Base-by-base conservation (phyloP, 2,113 vertebrate species). In the Brachypteracias leptosomus region DNA sequence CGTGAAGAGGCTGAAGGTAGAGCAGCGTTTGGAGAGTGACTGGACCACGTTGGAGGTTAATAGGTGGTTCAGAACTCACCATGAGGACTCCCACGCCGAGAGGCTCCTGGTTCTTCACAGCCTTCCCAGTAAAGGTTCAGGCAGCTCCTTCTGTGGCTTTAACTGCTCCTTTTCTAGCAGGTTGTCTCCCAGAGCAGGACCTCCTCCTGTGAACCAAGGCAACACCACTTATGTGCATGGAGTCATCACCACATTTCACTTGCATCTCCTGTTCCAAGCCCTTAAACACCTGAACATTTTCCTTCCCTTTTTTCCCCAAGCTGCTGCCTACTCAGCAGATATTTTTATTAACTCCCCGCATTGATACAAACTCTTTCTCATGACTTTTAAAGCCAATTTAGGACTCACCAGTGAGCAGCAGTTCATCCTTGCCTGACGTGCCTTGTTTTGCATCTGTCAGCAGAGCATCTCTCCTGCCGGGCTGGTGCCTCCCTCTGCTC, bases 41-140 rank as follows among this genome's bases (percentile, higher is more conserved):
- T 22, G 62, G 35, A 17, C 51, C 35, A 17, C 0, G 0, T 5
- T 0, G 1, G 15, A 35, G 17, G 26, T 16, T 18, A 7, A 33
- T 11, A 13, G 70, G 7, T 0, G 2, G 14, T 7, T 47, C 47
- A 36, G 36, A 10, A 17, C 33, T 26, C 36, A 13, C 10, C 61
- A 4, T 1, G 0, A 31, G 40, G 22, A n/a, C 17, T 44, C 16
- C 61, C 36, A 5, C 3, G 4, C 59, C 7, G 31, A 40, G 59
- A 22, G 16, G 55, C 35, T 57, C 36, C 24, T 3, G 20, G 51
- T 11, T 57, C 22, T n/a, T 20, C 54, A 12, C 9, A 38, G 46
- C 51, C 21, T 35, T 40, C 20, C n/a, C 54, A 25, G 6, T 5
- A 4, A 0, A 15, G 22, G 12, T 18, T 35, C 33, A 12, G 6